Percentiles rank a stretch among this genome's conserved stretches.
Evolutionary conservation across 2,888 invertebrate genomes (phyloP).

Genomic region (Dasypolia templi): DNA sequence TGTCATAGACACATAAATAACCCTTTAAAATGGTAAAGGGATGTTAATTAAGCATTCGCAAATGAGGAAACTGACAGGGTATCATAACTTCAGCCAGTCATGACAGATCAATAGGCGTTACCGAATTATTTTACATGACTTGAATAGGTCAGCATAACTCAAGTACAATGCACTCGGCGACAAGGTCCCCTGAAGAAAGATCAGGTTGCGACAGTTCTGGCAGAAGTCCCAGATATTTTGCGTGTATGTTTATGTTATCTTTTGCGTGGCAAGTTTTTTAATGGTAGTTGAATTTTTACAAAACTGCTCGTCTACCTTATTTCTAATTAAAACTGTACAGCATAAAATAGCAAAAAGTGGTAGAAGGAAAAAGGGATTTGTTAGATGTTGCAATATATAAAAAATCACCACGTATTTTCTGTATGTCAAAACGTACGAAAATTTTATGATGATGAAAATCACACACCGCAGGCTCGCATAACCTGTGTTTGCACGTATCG

Average conservation of each 20-base stretch:
- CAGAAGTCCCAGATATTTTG: slow-evolving; percentile 52
- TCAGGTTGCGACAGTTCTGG: slow-evolving; percentile 63
- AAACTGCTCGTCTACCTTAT: not conserved
- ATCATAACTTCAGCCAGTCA: slow-evolving; percentile 50
- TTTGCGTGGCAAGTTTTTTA: slow-evolving; percentile 22
- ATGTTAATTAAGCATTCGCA: slow-evolving; percentile 13
- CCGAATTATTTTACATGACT: slow-evolving; percentile 49
- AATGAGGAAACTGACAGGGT: slow-evolving; percentile 43
- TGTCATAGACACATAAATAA: slow-evolving; percentile 14
- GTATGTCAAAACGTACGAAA: not conserved
- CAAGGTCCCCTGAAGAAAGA: slow-evolving; percentile 60
- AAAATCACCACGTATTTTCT: not conserved
- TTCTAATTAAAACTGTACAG: too few relatives aligned
- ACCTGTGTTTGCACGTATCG: not conserved
- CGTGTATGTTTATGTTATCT: slow-evolving; percentile 43
- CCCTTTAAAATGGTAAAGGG: slow-evolving; percentile 27
- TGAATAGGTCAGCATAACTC: slow-evolving; percentile 5
- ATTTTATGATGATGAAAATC: not conserved
- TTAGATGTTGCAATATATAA: not conserved
- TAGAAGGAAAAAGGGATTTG: not conserved
- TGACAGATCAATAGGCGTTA: slow-evolving; percentile 50
- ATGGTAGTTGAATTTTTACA: not conserved
- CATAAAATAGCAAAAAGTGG: too few relatives aligned
- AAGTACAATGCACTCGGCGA: slow-evolving; percentile 67
- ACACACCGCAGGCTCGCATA: not conserved